Evolutionary conservation across 2,797 vertebrate species (phyloP), one percentile per base, ranked within the genome.

Genomic region (Gymnoscopelus microlampas): DNA sequence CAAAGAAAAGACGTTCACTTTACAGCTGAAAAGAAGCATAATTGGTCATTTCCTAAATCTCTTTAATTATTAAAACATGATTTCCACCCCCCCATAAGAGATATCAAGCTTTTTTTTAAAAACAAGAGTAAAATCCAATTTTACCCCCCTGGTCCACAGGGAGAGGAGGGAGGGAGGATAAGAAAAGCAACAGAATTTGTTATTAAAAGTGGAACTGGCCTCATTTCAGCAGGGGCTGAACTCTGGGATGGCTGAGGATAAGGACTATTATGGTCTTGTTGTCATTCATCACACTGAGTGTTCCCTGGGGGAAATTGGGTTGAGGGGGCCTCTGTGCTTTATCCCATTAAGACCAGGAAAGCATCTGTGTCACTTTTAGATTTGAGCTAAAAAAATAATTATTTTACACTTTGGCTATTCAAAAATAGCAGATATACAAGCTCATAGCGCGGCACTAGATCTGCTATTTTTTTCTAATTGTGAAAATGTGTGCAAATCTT

Each of bases 21-120:
- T 58, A 71, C 71, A 73, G 71, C 60, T 68, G 64, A 78, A 82
- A 82, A 70, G 61, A 61, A 81, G 50, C 71, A 32, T 73, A 85
- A 88, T 83, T 83, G 78, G 78, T 88, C 75, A 81, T 84, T 89
- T 83, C 82, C 55, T 32, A 75, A 87, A 78, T 76, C 66, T 3
- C 74, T 88, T 87, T 79, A 88, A 90, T 91, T 78, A 90, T 89
- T 90, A 83, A 89, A 87, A 69, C 67, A 73, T 44, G 55, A 85
- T 80, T 89, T 79, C 47, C 3, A 5, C 55, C 53, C 55, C 15
- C 67, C 60, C 64, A 73, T 78, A 77, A 67, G 29, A 86, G 84
- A 88, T 73, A 85, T 85, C 81, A 71, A 70, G 60, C 65, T 77
- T 82, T 39, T 82, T 72, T 39, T 82, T 72, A 74, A 88, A 88